Percentiles rank a stretch among this genome's conserved stretches.
phyloP scores from a whole-genome alignment of 2,888 invertebrate species.

The Ennomos erosarius region DNA sequence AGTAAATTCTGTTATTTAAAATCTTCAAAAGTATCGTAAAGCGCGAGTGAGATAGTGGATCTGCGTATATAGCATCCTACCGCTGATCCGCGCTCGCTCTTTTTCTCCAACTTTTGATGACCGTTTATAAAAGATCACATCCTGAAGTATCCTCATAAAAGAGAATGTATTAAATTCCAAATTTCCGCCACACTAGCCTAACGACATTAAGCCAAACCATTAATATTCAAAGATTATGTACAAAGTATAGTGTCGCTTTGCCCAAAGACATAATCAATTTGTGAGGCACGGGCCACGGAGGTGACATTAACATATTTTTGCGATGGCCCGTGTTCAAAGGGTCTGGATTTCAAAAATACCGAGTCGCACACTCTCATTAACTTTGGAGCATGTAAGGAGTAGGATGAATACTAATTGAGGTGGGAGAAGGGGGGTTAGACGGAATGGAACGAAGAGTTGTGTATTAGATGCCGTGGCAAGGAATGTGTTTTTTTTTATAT shows the following conservation, averaged over 20 bases:
- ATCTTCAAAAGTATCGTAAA: too few relatives aligned
- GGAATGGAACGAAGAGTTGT: neutral
- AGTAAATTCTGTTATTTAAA: too few relatives aligned
- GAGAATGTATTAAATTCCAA: neutral
- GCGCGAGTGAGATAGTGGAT: too few relatives aligned
- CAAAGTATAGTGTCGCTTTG: slow-evolving; percentile 36
- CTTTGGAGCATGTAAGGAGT: slow-evolving; percentile 80
- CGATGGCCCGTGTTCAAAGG: slow-evolving; percentile 74
- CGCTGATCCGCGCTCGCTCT: too few relatives aligned
- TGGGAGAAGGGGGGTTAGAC: slow-evolving; percentile 42
- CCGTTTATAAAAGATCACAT: too few relatives aligned
- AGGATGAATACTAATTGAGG: slow-evolving; percentile 78
- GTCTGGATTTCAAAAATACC: slow-evolving; percentile 78
- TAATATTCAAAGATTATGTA: slow-evolving; percentile 44
- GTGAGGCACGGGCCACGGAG: slow-evolving; percentile 30
- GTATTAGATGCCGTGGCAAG: neutral
- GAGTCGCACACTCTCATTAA: slow-evolving; percentile 75
- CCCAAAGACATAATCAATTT: slow-evolving; percentile 45
- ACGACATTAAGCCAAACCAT: slow-evolving; percentile 13
- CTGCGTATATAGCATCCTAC: too few relatives aligned
- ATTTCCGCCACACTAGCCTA: slow-evolving; percentile 7
- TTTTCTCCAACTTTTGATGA: too few relatives aligned
- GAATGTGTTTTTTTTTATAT: neutral
- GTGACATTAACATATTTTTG: slow-evolving; percentile 78
- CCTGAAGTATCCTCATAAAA: too few relatives aligned